phyloP scores from a whole-genome alignment of 2,113 vertebrate genomes.

The Lota lota region DNA sequence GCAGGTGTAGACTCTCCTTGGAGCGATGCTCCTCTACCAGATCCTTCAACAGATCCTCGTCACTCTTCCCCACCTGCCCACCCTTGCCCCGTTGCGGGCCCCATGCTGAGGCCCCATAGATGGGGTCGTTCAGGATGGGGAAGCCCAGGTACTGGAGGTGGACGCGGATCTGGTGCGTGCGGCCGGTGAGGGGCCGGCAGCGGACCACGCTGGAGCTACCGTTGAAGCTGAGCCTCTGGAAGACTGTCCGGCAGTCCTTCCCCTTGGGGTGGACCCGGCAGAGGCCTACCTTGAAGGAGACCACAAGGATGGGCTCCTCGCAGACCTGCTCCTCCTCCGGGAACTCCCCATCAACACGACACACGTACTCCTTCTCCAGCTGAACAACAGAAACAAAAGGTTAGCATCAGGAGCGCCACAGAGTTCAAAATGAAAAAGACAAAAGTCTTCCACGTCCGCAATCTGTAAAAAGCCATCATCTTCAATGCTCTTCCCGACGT shows the following conservation, averaged over 20 bases:
- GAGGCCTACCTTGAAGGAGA: constrained; percentile 93
- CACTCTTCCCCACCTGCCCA: constrained; percentile 77
- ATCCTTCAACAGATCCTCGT: constrained; percentile 84
- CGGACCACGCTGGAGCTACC: constrained; percentile 86
- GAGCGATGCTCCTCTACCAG: constrained; percentile 84
- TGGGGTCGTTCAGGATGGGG: constrained; percentile 93
- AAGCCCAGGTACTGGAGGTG: constrained; percentile 94
- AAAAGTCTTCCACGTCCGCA: too few species aligned
- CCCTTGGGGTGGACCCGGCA: constrained; percentile 89
- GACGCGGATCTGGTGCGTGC: constrained; percentile 96
- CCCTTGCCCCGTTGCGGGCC: constrained; percentile 83
- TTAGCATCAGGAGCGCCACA: neutral
- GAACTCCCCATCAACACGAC: constrained; percentile 90
- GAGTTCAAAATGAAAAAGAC: neutral
- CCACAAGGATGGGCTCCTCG: constrained; percentile 90
- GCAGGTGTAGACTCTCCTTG: constrained; percentile 81
- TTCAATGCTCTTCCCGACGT: constrained; percentile 19
- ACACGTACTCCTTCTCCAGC: constrained; percentile 96
- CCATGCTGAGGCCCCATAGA: constrained; percentile 92
- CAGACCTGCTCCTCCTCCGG: constrained; percentile 81
- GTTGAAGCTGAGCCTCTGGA: constrained; percentile 87
- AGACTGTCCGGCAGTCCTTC: constrained; percentile 85
- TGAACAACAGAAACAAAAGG: constrained; percentile 44
- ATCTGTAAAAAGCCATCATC: neutral
- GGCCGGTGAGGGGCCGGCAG: constrained; percentile 87